Base-by-base conservation (phyloP, 2,888 invertebrate genomes). In the Euplagia quadripunctaria region DNA sequence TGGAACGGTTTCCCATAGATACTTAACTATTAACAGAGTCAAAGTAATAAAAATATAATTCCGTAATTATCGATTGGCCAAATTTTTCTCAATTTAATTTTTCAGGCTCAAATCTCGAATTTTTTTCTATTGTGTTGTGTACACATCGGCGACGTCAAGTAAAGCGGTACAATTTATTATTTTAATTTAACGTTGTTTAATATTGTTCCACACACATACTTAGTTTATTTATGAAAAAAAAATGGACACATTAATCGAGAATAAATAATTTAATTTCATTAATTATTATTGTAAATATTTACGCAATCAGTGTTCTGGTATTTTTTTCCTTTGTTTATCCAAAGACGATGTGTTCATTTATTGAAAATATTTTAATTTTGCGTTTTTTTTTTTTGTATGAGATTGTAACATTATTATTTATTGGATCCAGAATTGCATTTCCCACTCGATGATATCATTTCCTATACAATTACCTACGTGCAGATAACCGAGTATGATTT, bases 331-430 rank as follows among this genome's bases (percentile, higher is more conserved):
- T 84, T 81, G 80, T 90, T 87, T 89, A 89, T 91, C 95, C 95
- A 96, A 95, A 96, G 95, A 95, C 88, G 89, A 92, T 94, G 95
- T 96, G 95, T 96, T 96, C 95, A 94, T 93, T 92, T 92, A 88
- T 88, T 84, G 81, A 88, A 89, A 85, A 58, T 87, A 87, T 89
- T 88, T 88, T 88, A 88, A 90, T 64, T 90, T 89, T 87, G 83
- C 79, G 88, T 87, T 84, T 87, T 87, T 89, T 87, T 89, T 46
- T 58, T 58, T 58, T 58, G 58, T 88, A 83, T 92, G 91, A 94
- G 92, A 92, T 94, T 94, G 91, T 94, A 91, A 89, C 85, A 86
- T 91, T 86, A 88, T 90, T 86, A 82, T 81, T 94, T 94, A 94
- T 94, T 93, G 90, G 90, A 92, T 90, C 95, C 95, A 94, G 95